phyloP scores from a whole-genome alignment of 2,797 vertebrate genomes.

The Lacerta bilineata region DNA sequence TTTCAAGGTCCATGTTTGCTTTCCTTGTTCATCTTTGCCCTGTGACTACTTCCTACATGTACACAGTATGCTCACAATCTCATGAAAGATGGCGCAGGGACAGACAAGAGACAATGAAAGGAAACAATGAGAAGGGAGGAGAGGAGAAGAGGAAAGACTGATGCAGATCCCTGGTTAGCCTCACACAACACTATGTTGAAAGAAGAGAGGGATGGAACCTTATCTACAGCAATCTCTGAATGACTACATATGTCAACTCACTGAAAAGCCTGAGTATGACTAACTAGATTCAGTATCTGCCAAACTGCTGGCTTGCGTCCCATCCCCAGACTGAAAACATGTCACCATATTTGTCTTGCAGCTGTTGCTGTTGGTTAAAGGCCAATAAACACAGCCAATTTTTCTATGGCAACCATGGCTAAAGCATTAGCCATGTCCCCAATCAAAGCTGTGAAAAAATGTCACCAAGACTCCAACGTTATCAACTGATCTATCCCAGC shows the following conservation, averaged over 20 bases:
- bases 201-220: background rate
- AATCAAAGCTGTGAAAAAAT: conserved; percentile 53
- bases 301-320: conserved; percentile 73
- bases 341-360: conserved; percentile 78
- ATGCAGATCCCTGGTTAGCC: too few relatives aligned
- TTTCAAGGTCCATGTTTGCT: background rate
- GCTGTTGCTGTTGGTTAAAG: conserved; percentile 78
- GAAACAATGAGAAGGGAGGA: background rate
- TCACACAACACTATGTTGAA: too few relatives aligned
- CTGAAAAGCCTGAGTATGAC: conserved; percentile 65
- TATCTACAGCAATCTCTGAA: background rate
- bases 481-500: background rate
- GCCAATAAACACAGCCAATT: conserved; percentile 74
- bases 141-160: background rate
- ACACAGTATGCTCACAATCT: background rate
- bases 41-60: background rate
- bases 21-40: background rate
- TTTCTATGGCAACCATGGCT: conserved; percentile 77
- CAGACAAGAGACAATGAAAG: background rate
- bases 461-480: background rate
- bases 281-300: conserved; percentile 56
- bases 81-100: background rate
- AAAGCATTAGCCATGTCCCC: conserved; percentile 57
- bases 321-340: conserved; percentile 66
- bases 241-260: conserved; percentile 32